Base-by-base conservation (phyloP, 1,140 invertebrate genomes). In the Scaptodrosophila lebanonensis region DNA sequence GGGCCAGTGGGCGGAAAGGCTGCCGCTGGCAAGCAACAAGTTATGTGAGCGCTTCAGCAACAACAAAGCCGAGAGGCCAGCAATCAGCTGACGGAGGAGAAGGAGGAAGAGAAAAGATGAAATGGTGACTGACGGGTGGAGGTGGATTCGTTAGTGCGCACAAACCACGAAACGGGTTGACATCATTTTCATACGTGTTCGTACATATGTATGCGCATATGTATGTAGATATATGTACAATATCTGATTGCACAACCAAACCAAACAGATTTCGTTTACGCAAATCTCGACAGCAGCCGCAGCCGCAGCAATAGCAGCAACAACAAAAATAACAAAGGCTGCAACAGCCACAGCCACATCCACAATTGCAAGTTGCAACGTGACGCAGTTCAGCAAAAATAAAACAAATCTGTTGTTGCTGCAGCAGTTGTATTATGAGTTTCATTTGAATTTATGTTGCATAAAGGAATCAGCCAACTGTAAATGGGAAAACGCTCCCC, bases 321-420 rank as follows among this genome's bases (percentile, higher is more conserved):
- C 48, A 29, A 29, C 18, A 43, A n/a, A n/a, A n/a, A n/a, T n/a
- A n/a, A n/a, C n/a, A n/a, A n/a, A n/a, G 5, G 18, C 48, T 16
- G 25, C 49, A 35, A 11, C 38, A 27, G 11, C 43, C 17, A 16
- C 16, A 33, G 52, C 25, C 20, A 39, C 36, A 17, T n/a, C 25
- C 13, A 39, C 38, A 43, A 60, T 49, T 59, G 56, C 49, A 59
- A 64, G 47, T 57, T 77, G 73, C 72, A 77, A 77, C 73, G 72
- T 77, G 72, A 77, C 73, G 72, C 73, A 79, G 72, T 68, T 77
- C 58, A 61, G 66, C 72, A 61, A 75, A n/a, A n/a, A 75, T 51
- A 75, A 69, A 75, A 66, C 48, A 65, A 66, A 70, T 45, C 65
- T 40, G 43, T 48, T 35, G 49, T 35, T 53, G 63, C 32, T 57